phyloP scores from a whole-genome alignment of 1,140 invertebrate species.

The Arion vulgaris region DNA sequence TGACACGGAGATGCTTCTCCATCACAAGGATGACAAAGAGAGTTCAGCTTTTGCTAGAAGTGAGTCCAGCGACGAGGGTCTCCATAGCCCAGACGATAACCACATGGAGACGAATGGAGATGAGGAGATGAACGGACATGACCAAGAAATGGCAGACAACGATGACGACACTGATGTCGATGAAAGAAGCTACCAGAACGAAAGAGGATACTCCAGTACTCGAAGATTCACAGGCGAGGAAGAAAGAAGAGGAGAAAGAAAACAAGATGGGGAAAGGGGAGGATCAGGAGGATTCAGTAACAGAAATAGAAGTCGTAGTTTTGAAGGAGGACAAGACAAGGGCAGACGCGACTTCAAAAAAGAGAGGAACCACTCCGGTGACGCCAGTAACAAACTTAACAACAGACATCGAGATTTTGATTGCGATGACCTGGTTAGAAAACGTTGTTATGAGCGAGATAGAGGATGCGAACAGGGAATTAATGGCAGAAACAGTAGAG shows the following conservation, averaged over 20 bases:
- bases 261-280: not conserved
- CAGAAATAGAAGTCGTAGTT: not conserved
- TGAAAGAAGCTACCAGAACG: constrained; percentile 7
- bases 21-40: constrained; percentile 20
- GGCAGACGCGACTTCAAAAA: constrained; percentile 51
- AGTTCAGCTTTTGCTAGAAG: constrained; percentile 24
- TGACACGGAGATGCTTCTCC: constrained; percentile 6
- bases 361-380: not conserved
- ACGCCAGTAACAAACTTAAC: not conserved
- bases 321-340: not conserved
- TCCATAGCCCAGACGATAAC: constrained; percentile 43
- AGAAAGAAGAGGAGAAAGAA: not conserved
- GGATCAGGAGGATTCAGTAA: not conserved
- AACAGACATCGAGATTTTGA: not conserved
- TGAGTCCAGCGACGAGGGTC: constrained; percentile 46
- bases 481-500: not conserved
- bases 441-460: constrained; percentile 1
- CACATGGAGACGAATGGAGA: constrained; percentile 39
- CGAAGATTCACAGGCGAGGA: constrained; percentile 12
- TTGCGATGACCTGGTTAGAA: not conserved
- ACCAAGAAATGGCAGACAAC: constrained; percentile 22
- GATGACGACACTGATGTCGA: constrained; percentile 32
- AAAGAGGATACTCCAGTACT: constrained; percentile 7
- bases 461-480: not conserved
- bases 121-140: constrained; percentile 23